Base-by-base conservation (phyloP, 92 coral and sea anemone genomes). In the Epizoanthus ramosus region DNA sequence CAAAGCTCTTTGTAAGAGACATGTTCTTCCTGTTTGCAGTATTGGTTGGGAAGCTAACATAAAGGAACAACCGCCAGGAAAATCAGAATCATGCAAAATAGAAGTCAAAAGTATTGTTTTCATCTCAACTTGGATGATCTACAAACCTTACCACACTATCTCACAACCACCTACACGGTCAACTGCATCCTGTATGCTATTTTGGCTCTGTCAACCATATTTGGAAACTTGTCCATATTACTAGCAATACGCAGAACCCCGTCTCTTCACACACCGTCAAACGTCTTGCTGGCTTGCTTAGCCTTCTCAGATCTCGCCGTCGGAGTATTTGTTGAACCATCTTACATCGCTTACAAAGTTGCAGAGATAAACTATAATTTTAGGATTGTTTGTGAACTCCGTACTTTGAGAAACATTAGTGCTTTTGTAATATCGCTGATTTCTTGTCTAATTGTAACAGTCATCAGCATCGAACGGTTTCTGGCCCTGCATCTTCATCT, bases 371-470 rank as follows among this genome's bases (percentile, higher is more conserved):
- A 24, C 14, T 63, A 21, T 31, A 63, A 31, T 9, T 19, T 8
- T 31, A 13, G 15, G 2, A 63, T 63, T 21, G 68, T 63, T 63
- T 63, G 68, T 13, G 68, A 19, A 15, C 68, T 63, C 2, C 68
- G 68, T 8, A 63, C 68, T 63, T 63, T 21, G 1, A 23, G 28
- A 31, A 63, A 63, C 6, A 24, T 63, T 1, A 12, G 15, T 22
- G 68, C 31, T 9, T 63, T 63, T 63, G 14, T 63, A 19, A 12
- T 63, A 12, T 31, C 68, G 5, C 33, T 63, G 8, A 63, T 63
- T 13, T 63, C 68, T 63, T 63, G 68, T 63, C 68, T 63, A 7
- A 63, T 63, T 23, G 68, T 63, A 31, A 63, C 68, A 10, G 31
- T 63, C 8, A 63, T 63, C 16, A 63, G 68, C 39, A 63, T 13